Conservation (phyloP, 2,113 vertebrate species). For the Tonatia bakeri region DNA sequence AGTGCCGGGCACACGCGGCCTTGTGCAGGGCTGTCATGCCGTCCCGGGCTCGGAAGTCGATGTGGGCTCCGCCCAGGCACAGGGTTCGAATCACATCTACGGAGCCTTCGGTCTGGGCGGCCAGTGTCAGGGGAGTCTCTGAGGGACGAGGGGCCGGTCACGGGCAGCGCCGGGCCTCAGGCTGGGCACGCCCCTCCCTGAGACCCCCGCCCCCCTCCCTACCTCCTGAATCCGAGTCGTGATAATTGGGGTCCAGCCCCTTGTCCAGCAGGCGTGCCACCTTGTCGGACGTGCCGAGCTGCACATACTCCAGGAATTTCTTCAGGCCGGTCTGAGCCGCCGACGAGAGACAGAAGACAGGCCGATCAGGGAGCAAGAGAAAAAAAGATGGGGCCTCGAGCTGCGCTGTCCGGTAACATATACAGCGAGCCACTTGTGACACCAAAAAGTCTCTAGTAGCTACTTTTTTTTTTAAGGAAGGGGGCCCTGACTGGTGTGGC, state of each 20-base stretch:
- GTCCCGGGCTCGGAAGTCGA: slow-evolving; percentile 93
- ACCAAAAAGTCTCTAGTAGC: background rate
- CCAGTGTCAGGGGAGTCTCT: slow-evolving; percentile 93
- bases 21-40: slow-evolving; percentile 93
- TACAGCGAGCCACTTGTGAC: background rate
- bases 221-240: slow-evolving; percentile 92
- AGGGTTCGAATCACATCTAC: slow-evolving; percentile 91
- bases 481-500: background rate
- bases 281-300: slow-evolving; percentile 89
- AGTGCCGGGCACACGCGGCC: slow-evolving; percentile 89
- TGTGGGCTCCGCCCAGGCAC: slow-evolving; percentile 91
- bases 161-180: background rate
- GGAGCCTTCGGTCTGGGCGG: slow-evolving; percentile 89
- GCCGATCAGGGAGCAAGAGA: background rate
- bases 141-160: slow-evolving; percentile 18
- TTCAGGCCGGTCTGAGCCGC: slow-evolving; percentile 88
- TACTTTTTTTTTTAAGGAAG: background rate
- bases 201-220: background rate
- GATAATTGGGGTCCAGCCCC: slow-evolving; percentile 93
- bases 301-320: slow-evolving; percentile 93
- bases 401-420: background rate
- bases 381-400: background rate
- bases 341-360: background rate
- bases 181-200: background rate
- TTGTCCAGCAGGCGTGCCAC: slow-evolving; percentile 91